phyloP scores from a whole-genome alignment of 2,113 vertebrate genomes.

The Sialia sialis region DNA sequence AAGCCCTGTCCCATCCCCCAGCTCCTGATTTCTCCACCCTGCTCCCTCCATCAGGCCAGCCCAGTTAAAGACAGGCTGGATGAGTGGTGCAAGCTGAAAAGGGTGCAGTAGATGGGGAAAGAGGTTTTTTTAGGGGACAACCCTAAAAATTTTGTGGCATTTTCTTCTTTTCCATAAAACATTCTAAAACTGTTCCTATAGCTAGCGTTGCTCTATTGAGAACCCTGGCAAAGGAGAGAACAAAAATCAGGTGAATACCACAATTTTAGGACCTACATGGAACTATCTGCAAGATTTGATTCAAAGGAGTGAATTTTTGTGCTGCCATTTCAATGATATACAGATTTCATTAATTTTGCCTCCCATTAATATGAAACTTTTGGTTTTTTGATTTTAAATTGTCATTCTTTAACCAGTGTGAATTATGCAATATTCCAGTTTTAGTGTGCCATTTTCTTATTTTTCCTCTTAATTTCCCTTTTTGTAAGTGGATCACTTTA shows the following conservation, averaged over 20 bases:
- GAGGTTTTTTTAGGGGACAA: not conserved
- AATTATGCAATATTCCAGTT: not conserved
- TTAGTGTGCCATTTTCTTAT: not conserved
- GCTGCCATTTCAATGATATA: not conserved
- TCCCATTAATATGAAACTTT: not conserved
- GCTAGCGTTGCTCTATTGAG: not conserved
- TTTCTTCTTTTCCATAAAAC: not conserved
- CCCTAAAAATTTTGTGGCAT: not conserved
- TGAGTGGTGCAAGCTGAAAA: not conserved
- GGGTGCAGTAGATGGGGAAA: not conserved
- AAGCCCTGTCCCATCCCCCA: not conserved
- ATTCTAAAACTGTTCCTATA: not conserved
- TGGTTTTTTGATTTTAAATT: not conserved
- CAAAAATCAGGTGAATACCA: not conserved
- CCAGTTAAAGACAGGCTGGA: not conserved
- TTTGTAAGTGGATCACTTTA: not conserved
- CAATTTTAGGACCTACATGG: not conserved
- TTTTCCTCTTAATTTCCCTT: not conserved
- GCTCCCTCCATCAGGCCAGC: not conserved
- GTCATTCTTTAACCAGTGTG: not conserved
- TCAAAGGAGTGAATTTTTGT: not conserved
- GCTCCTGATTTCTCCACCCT: not conserved
- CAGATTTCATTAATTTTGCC: not conserved
- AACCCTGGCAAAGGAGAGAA: not conserved
- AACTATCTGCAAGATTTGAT: not conserved